Conservation (phyloP, 2,113 vertebrate species). For the Pantherophis guttatus region DNA sequence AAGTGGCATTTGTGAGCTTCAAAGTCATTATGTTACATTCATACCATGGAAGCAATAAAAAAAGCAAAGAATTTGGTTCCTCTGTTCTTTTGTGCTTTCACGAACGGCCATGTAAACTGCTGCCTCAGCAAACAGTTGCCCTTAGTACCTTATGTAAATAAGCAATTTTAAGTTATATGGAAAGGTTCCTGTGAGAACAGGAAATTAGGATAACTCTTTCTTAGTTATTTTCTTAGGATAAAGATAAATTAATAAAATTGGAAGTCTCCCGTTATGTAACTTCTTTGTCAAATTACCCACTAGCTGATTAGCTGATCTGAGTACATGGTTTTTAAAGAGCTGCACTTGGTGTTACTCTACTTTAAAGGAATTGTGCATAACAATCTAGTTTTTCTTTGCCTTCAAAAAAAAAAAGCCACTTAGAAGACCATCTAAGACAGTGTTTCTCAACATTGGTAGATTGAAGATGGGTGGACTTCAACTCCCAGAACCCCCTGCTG, state of each 20-base stretch:
- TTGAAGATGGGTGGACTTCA: too few relatives aligned
- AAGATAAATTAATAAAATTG: neutral
- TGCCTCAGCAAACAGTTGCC: neutral
- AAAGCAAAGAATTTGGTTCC: constrained; percentile 55
- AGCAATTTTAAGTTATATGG: neutral
- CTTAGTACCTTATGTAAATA: neutral
- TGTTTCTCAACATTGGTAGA: too few relatives aligned
- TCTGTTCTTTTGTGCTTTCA: constrained; percentile 7
- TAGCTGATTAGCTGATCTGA: constrained; percentile 2
- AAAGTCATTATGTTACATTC: constrained; percentile 58
- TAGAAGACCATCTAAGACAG: neutral
- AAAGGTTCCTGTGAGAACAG: neutral
- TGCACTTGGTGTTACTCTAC: neutral
- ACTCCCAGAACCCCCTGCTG: too few relatives aligned
- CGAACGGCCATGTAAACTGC: neutral
- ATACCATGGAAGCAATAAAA: constrained; percentile 69
- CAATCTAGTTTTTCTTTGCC: neutral
- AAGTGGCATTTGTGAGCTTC: constrained; percentile 48
- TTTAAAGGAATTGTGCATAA: neutral
- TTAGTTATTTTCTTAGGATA: neutral
- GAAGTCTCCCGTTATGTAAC: neutral
- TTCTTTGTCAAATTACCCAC: neutral
- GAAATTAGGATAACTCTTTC: neutral
- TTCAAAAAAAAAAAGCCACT: neutral
- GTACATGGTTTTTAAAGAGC: neutral